Evolutionary conservation across 2,888 invertebrate species (phyloP).

Genomic region (Hydrotaea diabolus): DNA sequence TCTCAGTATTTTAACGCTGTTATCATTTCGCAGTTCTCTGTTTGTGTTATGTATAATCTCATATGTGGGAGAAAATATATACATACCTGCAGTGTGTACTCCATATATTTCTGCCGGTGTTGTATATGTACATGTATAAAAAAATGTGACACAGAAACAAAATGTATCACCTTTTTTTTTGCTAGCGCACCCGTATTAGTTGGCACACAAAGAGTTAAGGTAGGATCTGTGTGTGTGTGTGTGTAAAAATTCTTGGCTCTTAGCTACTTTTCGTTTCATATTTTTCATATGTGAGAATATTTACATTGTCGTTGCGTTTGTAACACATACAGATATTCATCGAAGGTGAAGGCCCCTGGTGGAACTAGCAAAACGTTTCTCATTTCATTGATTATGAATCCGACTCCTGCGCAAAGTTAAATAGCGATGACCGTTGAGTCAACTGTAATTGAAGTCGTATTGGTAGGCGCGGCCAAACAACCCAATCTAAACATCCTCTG

Average conservation of each 20-base stretch:
- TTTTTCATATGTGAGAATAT: not conserved
- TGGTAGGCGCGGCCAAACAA: too few relatives aligned
- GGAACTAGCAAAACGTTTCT: too few relatives aligned
- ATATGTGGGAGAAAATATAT: not conserved
- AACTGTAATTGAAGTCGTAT: too few relatives aligned
- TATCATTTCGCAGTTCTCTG: not conserved
- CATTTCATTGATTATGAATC: too few relatives aligned
- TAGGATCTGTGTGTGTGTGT: not conserved
- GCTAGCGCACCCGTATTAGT: constrained; percentile 23
- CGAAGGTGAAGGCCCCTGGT: too few relatives aligned
- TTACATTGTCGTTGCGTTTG: too few relatives aligned
- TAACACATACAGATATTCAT: too few relatives aligned
- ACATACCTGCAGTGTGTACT: not conserved
- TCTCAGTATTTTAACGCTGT: not conserved
- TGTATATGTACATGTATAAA: not conserved
- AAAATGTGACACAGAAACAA: constrained; percentile 10
- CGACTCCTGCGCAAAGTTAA: too few relatives aligned
- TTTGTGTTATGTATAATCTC: constrained; percentile 2
- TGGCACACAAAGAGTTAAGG: not conserved
- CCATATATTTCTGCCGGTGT: not conserved
- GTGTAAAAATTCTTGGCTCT: not conserved
- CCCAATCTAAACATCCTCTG: too few relatives aligned
- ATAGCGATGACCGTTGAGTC: too few relatives aligned
- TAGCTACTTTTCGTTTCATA: constrained; percentile 2
- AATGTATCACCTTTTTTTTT: not conserved